Percentiles rank a stretch among this genome's conserved stretches.
These are phyloP conservation scores for Anser cygnoides DNA, from an alignment of 2,113 vertebrate genomes.

Conservation along the genomic window DNA sequence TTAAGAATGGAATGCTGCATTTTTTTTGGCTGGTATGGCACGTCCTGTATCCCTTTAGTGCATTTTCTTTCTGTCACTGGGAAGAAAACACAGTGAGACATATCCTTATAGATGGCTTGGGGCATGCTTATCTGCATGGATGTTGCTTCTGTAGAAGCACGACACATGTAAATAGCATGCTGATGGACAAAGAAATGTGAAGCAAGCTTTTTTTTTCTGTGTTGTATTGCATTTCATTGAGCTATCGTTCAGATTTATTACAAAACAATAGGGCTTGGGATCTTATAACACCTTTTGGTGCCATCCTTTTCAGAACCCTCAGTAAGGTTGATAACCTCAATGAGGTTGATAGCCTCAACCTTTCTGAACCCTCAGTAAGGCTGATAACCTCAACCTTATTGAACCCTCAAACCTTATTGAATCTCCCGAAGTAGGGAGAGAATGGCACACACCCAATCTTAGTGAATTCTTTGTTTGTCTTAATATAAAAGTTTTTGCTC, in stretches of 20 bases:
- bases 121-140: neutral
- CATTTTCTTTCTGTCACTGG: neutral
- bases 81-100: neutral
- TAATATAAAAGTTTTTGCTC: neutral
- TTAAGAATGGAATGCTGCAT: neutral
- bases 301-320: neutral
- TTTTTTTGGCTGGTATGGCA: neutral
- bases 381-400: neutral
- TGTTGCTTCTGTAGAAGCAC: neutral
- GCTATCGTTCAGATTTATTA: neutral
- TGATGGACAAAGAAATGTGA: neutral
- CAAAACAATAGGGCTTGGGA: neutral
- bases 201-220: neutral
- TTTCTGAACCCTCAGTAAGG: accelerated
- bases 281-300: neutral
- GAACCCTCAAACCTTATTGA: no score
- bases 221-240: neutral
- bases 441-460: neutral
- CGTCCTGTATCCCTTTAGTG: neutral
- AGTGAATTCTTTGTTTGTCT: neutral
- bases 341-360: neutral
- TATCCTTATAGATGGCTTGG: neutral
- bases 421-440: neutral
- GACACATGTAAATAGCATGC: neutral
- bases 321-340: neutral